Evolutionary conservation across 2,888 invertebrate genomes (phyloP).

Genomic region (Spodoptera exigua): DNA sequence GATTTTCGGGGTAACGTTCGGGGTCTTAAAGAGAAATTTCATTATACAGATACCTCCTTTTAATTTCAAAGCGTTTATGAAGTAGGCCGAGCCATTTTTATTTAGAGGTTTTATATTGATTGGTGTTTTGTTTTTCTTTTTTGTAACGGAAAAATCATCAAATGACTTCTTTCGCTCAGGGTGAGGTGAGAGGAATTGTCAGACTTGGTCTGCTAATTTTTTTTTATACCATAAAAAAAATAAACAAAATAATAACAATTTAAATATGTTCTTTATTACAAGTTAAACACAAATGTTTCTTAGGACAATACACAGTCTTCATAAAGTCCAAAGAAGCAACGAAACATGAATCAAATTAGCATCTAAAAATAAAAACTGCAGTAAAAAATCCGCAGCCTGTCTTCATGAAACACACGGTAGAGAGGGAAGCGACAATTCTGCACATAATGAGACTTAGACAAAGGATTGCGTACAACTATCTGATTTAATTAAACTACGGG

Average conservation of each 20-base stretch:
- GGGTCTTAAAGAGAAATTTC: conserved; percentile 26
- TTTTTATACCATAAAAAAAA: too few species aligned
- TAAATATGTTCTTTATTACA: too few species aligned
- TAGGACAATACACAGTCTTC: background rate
- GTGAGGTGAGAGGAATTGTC: too few species aligned
- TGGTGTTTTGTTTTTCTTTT: background rate
- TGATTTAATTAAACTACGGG: conserved; percentile 72
- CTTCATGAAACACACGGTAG: conserved; percentile 8
- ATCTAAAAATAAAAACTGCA: too few species aligned
- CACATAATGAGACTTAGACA: conserved; percentile 63
- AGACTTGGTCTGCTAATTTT: too few species aligned
- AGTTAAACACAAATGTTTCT: too few species aligned
- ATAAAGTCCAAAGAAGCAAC: too few species aligned
- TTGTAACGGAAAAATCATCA: too few species aligned
- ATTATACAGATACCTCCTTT: conserved; percentile 43
- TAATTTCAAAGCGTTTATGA: conserved; percentile 39
- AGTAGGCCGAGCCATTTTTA: conserved; percentile 16
- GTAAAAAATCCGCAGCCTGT: too few species aligned
- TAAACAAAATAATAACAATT: too few species aligned
- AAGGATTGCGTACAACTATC: conserved; percentile 69
- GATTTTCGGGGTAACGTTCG: conserved; percentile 34
- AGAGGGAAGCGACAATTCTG: conserved; percentile 50
- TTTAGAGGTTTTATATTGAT: conserved; percentile 6
- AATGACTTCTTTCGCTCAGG: too few species aligned
- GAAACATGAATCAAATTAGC: too few species aligned